Percentiles rank a stretch among this genome's conserved stretches.
Evolutionary conservation across 1,140 invertebrate species (phyloP).

Genomic region (Arctopsyche grandis): DNA sequence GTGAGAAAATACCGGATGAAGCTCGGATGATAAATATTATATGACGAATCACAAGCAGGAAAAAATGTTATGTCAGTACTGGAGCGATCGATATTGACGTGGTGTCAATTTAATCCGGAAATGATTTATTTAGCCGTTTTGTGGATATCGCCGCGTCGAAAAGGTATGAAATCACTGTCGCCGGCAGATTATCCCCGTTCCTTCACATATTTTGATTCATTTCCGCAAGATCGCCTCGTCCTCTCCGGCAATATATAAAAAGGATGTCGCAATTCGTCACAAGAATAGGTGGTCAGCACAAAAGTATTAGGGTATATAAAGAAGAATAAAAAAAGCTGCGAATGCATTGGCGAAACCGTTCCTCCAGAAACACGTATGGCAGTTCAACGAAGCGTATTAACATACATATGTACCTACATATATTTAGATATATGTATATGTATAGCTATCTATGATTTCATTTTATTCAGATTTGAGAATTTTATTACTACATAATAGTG

Average conservation of each 20-base stretch:
- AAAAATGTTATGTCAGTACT: no score
- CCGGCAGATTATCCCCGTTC: not conserved
- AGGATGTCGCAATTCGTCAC: not conserved
- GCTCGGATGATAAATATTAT: no score
- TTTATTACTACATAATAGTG: no score
- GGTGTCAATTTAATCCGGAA: not conserved
- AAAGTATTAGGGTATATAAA: not conserved
- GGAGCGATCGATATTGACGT: not conserved
- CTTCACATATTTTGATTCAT: conserved; percentile 1
- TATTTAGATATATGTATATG: not conserved
- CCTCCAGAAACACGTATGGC: not conserved
- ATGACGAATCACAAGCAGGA: no score
- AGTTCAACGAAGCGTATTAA: not conserved
- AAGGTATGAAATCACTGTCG: not conserved
- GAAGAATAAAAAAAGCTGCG: not conserved
- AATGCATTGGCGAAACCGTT: not conserved
- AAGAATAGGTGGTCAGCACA: conserved; percentile 4
- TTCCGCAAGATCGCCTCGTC: not conserved
- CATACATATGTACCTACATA: not conserved
- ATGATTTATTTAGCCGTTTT: not conserved
- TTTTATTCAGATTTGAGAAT: not conserved
- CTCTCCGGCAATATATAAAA: not conserved
- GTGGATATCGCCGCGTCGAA: not conserved
- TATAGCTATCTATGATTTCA: not conserved
- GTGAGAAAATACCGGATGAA: no score